phyloP scores from a whole-genome alignment of 35 echinoderm and acorn worm genomes.

The Ptychodera flava region DNA sequence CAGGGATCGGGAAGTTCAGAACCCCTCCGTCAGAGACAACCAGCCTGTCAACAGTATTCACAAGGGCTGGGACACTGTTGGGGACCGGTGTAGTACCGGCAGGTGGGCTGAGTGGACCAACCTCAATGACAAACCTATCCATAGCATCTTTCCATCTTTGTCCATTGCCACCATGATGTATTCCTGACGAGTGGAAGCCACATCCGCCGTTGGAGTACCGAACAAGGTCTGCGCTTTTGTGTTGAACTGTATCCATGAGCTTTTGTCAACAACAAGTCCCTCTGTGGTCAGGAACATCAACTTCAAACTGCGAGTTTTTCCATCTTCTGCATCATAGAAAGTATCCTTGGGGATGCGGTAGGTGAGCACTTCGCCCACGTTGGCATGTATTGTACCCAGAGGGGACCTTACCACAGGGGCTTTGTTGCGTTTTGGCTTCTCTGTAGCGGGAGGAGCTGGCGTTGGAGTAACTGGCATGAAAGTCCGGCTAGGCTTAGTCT shows the following conservation, averaged over 20 bases:
- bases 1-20: conserved; percentile 48
- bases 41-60: conserved; percentile 18
- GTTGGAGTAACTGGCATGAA: no score
- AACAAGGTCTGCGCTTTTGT: background rate
- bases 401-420: no score
- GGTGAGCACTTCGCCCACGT: background rate
- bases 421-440: background rate
- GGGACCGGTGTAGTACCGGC: no score
- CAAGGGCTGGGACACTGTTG: background rate
- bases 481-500: conserved; percentile 2
- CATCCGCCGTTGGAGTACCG: background rate
- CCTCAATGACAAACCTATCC: conserved; percentile 48
- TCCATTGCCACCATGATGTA: conserved; percentile 69
- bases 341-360: background rate
- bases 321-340: background rate
- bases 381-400: background rate
- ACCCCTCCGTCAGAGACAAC: conserved; percentile 28
- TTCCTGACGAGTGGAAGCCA: no score
- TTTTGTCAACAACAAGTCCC: background rate
- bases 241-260: background rate
- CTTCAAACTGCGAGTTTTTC: background rate
- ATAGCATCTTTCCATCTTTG: conserved; percentile 25
- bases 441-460: conserved; percentile 7
- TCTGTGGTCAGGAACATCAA: background rate
- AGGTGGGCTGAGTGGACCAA: no score